Percentiles rank a stretch among this genome's conserved stretches.
phyloP scores from a whole-genome alignment of 2,113 vertebrate genomes.

The Coryphaenoides rupestris region DNA sequence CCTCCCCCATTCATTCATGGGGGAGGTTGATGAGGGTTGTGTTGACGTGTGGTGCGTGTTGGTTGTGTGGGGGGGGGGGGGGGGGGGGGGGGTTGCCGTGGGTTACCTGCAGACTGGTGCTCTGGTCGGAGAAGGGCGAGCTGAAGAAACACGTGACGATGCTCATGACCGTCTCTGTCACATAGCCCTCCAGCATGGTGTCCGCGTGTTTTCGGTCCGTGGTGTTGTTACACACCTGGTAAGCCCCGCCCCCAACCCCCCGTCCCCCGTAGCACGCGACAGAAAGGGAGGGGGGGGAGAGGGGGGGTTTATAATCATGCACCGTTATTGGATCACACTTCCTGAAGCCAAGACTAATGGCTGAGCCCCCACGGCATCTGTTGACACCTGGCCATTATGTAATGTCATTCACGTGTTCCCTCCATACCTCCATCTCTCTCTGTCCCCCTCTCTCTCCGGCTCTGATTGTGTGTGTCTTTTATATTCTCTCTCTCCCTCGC shows the following conservation, averaged over 20 bases:
- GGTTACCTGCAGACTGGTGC: constrained; percentile 94
- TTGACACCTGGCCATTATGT: no score
- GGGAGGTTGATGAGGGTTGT: no score
- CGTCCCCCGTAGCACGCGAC: not conserved
- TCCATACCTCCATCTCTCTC: no score
- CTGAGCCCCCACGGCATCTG: no score
- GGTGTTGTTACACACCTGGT: constrained; percentile 96
- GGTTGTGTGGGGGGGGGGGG: no score
- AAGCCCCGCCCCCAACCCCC: no score
- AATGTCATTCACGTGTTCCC: not conserved
- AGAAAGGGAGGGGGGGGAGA: not conserved
- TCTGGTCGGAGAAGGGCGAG: constrained; percentile 98
- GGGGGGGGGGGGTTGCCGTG: not conserved
- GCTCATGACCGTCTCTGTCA: constrained; percentile 97
- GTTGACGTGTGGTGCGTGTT: not conserved
- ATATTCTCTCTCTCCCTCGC: not conserved
- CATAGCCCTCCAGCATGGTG: constrained; percentile 87
- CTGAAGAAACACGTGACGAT: constrained; percentile 99
- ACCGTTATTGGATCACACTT: constrained; percentile 32
- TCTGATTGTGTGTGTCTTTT: not conserved
- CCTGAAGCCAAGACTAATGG: constrained; percentile 15
- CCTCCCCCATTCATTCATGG: no score
- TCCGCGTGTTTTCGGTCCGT: constrained; percentile 94
- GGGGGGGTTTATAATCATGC: not conserved
- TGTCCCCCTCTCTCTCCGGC: no score